Evolutionary conservation across 1,140 invertebrate species (phyloP), one percentile per base, ranked within the genome.

Genomic region (Zaprionus davidi): DNA sequence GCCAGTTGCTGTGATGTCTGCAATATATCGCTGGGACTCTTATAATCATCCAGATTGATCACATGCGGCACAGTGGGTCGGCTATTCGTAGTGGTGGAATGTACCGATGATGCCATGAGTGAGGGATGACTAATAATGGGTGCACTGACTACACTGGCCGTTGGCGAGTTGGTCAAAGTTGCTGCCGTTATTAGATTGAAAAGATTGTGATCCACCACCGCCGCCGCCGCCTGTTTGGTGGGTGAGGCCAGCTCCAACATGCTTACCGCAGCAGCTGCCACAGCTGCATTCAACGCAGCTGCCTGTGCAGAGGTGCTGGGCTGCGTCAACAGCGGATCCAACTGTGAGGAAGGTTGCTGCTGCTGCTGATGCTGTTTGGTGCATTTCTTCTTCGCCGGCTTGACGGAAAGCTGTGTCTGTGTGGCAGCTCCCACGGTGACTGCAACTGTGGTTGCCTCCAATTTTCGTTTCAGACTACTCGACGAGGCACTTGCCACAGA

Each of bases 31-130:
- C 78, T 90, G 34, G 87, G 68, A 57, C 82, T 77, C 58, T 76
- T 85, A 57, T 92, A 92, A 56, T 92, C 78, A 70, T 92, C 91
- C 59, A 92, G 64, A 71, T 92, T 88, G 64, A 92, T 91, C 22
- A 91, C 62, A 60, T 90, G 90, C 31, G 86, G 72, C 13, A 71
- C 31, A 7, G 83, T 62, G 3, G n/a, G 11, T 31, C 66, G 49
- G 55, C 38, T 71, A 71, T 46, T 28, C 46, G 20, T 51, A 1
- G 46, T 6, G 38, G 73, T 90, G 82, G 84, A 82, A 79, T 92
- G 91, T 80, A 73, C 20, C 26, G 31, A 34, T 34, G 31, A 9
- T 3, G 49, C 64, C 59, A n/a, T 36, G 17, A 51, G 34, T 49
- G 60, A 34, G 31, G 31, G 5, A 7, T 59, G 66, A 44, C 55